These are phyloP conservation scores for Drosophila mercatorum DNA, from an alignment of 2,888 invertebrate species.

Conservation along the genomic window DNA sequence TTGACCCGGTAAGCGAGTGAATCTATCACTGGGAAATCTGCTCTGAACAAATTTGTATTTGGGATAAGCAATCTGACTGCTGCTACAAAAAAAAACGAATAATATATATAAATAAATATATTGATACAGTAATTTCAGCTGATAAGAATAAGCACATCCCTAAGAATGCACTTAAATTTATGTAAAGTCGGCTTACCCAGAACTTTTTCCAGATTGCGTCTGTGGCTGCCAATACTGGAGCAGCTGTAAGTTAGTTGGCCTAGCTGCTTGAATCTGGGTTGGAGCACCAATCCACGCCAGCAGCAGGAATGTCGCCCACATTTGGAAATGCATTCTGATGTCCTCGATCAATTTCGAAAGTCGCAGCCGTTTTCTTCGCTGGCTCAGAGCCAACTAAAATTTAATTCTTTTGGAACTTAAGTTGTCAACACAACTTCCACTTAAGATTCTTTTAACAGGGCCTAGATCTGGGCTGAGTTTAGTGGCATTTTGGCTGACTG, in stretches of 20 bases:
- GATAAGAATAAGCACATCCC: neutral
- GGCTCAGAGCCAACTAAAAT: slow-evolving; percentile 41
- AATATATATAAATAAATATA: neutral
- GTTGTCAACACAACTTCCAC: slow-evolving; percentile 45
- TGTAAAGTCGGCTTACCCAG: slow-evolving; percentile 29
- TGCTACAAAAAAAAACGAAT: neutral
- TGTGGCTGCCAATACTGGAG: slow-evolving; percentile 34
- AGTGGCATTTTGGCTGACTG: slow-evolving; percentile 5
- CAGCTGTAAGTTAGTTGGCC: slow-evolving; percentile 26
- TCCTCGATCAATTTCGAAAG: neutral
- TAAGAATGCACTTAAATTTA: neutral
- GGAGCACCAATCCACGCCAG: slow-evolving; percentile 34
- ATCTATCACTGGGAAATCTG: slow-evolving; percentile 26
- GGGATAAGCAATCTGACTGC: slow-evolving; percentile 30
- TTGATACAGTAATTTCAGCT: neutral
- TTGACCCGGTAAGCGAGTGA: slow-evolving; percentile 29
- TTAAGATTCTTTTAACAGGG: slow-evolving; percentile 11
- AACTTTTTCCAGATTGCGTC: neutral
- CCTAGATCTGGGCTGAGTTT: slow-evolving; percentile 42
- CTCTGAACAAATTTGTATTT: slow-evolving; percentile 34
- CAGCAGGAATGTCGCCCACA: slow-evolving; percentile 44
- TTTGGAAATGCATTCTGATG: slow-evolving; percentile 45
- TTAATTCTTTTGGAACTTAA: slow-evolving; percentile 12
- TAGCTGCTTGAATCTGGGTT: slow-evolving; percentile 26
- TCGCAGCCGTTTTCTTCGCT: slow-evolving; percentile 32